A percentile compares a stretch with the other conserved stretches of the same genome.
Conservation (phyloP, 2,113 vertebrate genomes). For the Epinephelus cyanopodus region DNA sequence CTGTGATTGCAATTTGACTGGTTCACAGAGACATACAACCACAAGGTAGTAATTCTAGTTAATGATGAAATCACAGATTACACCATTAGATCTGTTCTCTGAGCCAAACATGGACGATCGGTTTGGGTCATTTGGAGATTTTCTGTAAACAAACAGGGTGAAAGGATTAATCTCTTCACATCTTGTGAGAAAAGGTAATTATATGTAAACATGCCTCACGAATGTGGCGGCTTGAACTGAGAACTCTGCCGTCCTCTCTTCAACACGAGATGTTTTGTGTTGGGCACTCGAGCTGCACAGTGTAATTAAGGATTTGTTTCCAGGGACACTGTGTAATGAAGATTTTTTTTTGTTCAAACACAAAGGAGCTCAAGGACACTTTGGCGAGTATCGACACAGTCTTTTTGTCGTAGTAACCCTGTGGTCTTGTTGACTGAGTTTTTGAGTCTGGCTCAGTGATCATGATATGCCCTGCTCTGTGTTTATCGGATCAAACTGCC, state of each 20-base stretch:
- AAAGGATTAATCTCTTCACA: background rate
- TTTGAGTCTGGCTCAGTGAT: background rate
- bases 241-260: background rate
- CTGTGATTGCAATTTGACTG: too few relatives aligned
- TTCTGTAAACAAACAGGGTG: background rate
- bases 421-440: background rate
- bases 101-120: background rate
- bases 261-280: background rate
- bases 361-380: background rate
- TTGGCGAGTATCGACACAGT: background rate
- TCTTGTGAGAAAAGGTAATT: background rate
- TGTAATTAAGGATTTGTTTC: conserved; percentile 18
- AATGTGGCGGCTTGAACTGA: background rate
- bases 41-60: too few relatives aligned
- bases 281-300: background rate
- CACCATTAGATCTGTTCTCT: background rate
- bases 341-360: background rate
- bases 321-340: background rate
- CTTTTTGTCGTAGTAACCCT: background rate
- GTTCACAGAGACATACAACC: too few relatives aligned
- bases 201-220: background rate
- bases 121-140: background rate
- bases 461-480: background rate
- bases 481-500: background rate
- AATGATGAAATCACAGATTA: background rate